Evolutionary conservation across 2,113 vertebrate species (phyloP).

Genomic region (Ailuropoda melanoleuca): DNA sequence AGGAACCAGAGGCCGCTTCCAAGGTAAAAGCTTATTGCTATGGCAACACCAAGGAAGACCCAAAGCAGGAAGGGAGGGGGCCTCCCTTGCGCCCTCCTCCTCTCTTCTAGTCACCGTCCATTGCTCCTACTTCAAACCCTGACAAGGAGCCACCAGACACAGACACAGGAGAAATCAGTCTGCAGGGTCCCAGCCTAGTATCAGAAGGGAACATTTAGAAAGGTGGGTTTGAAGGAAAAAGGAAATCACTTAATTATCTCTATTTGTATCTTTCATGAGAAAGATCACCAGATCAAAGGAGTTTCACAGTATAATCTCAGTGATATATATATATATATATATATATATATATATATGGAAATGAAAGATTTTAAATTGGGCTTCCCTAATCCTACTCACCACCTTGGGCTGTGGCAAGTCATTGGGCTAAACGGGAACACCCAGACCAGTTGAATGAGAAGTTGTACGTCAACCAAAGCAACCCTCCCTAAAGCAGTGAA

Average conservation of each 20-base stretch:
- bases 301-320: not conserved
- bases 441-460: not conserved
- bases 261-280: not conserved
- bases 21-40: not conserved
- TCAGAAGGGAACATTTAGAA: not conserved
- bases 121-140: not conserved
- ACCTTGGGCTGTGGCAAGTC: not conserved
- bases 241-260: not conserved
- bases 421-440: not conserved
- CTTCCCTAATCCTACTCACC: not conserved
- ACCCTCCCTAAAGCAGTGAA: not conserved
- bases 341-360: not conserved
- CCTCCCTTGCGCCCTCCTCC: not conserved
- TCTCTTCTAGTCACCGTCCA: not conserved
- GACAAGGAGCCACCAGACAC: not conserved
- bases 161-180: not conserved
- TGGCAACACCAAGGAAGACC: not conserved
- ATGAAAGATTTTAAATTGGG: not conserved
- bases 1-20: not conserved
- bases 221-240: not conserved
- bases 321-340: not conserved
- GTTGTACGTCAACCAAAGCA: not conserved
- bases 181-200: fast-evolving
- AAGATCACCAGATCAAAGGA: not conserved
- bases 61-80: not conserved